Conservation (phyloP, 2,797 vertebrate species). For the Pangasius macronema region DNA sequence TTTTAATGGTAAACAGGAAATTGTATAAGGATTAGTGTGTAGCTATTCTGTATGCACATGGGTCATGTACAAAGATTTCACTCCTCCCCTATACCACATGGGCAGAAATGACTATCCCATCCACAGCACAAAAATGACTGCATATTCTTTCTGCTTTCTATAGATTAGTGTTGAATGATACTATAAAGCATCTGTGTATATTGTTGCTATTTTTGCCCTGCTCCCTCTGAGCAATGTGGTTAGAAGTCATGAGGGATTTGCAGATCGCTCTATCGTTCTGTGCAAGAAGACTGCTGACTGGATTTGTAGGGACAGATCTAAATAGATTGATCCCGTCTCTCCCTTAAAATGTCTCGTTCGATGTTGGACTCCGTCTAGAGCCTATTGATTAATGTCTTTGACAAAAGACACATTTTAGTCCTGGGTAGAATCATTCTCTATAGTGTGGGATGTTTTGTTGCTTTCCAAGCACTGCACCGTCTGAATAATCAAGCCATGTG, state of each 20-base stretch:
- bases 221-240: conserved; percentile 18
- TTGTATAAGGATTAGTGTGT: not conserved
- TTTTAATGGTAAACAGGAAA: conserved; percentile 15
- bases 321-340: conserved; percentile 54
- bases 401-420: conserved; percentile 47
- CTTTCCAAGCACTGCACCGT: conserved; percentile 33
- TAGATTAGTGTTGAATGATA: conserved; percentile 32
- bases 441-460: conserved; percentile 38
- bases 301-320: conserved; percentile 50
- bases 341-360: conserved; percentile 29
- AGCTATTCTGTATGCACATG: not conserved
- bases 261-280: conserved; percentile 44
- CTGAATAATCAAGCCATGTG: conserved; percentile 48
- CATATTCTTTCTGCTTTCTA: not conserved
- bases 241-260: conserved; percentile 46
- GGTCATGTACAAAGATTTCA: not conserved
- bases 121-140: not conserved
- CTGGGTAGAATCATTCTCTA: conserved; percentile 35
- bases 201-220: conserved; percentile 40
- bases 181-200: conserved; percentile 27
- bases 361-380: conserved; percentile 35
- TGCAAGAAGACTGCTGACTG: conserved; percentile 49
- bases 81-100: not conserved
- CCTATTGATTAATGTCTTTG: conserved; percentile 53
- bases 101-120: not conserved